Percentiles rank a stretch among this genome's conserved stretches.
Evolutionary conservation across 2,888 invertebrate species (phyloP).

Genomic region (Drosophila cognata): DNA sequence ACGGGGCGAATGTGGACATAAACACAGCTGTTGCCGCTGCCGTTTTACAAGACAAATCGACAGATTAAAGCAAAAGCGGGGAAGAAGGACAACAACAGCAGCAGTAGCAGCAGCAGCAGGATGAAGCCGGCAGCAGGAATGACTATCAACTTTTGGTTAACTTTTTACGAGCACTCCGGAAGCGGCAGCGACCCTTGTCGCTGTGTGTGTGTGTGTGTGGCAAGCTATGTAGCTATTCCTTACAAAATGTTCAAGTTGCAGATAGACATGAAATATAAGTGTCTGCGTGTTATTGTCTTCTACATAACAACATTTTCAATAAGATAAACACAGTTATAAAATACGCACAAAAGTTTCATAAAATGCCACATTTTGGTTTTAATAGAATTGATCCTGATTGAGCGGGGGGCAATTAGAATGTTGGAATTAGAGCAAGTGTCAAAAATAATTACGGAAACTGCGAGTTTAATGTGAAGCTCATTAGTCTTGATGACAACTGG

Average conservation of each 20-base stretch:
- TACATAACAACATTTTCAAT: background rate
- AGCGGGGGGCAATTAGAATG: background rate
- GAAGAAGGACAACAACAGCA: background rate
- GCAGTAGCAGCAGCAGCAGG: background rate
- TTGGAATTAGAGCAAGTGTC: background rate
- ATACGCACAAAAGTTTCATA: background rate
- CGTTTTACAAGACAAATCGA: slow-evolving; percentile 53
- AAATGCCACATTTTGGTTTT: background rate
- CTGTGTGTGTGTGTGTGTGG: slow-evolving; percentile 1
- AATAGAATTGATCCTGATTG: background rate
- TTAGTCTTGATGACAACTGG: background rate
- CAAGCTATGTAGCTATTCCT: slow-evolving; percentile 16
- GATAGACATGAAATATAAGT: background rate
- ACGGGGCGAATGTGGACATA: slow-evolving; percentile 58
- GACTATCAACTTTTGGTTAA: slow-evolving; percentile 47
- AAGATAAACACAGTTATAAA: background rate
- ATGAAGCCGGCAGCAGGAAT: slow-evolving; percentile 14
- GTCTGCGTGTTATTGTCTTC: background rate
- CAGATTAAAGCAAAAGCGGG: slow-evolving; percentile 32
- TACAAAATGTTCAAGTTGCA: slow-evolving; percentile 9
- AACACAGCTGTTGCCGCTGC: slow-evolving; percentile 54
- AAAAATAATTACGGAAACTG: background rate
- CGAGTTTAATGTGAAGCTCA: background rate
- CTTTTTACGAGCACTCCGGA: slow-evolving; percentile 47
- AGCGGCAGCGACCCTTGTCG: background rate